Conservation (phyloP, 2,113 vertebrate species). For the Peromyscus leucopus region DNA sequence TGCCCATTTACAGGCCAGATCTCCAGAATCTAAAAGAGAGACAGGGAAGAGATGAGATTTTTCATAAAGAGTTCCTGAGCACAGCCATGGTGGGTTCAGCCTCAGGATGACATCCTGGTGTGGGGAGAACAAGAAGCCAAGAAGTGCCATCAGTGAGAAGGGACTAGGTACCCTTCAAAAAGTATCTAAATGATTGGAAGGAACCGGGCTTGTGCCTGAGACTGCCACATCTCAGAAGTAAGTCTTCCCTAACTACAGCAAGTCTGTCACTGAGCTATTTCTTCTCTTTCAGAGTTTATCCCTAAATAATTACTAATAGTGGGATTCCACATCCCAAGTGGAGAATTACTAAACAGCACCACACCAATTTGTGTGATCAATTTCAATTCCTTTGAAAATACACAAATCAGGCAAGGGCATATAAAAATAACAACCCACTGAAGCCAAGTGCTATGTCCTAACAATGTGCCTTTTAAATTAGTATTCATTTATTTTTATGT, state of each 20-base stretch:
- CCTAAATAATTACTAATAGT: conserved; percentile 20
- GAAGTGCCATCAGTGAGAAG: neutral
- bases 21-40: neutral
- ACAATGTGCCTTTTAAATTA: neutral
- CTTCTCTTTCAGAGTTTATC: conserved; percentile 22
- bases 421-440: neutral
- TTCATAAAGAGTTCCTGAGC: neutral
- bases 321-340: neutral
- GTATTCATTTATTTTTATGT: neutral
- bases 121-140: neutral
- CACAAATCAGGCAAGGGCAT: neutral
- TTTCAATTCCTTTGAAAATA: neutral
- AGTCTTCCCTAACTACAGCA: neutral
- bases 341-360: conserved; percentile 40
- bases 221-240: neutral
- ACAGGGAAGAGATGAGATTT: neutral
- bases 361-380: neutral
- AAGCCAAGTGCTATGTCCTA: neutral
- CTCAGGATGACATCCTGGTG: neutral
- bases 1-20: no score
- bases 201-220: neutral
- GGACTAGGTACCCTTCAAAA: neutral
- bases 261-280: neutral
- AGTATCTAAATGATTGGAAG: neutral
- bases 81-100: neutral